Percentiles rank a stretch among this genome's conserved stretches.
phyloP scores from a whole-genome alignment of 2,888 invertebrate species.

The Amaurobius ferox region DNA sequence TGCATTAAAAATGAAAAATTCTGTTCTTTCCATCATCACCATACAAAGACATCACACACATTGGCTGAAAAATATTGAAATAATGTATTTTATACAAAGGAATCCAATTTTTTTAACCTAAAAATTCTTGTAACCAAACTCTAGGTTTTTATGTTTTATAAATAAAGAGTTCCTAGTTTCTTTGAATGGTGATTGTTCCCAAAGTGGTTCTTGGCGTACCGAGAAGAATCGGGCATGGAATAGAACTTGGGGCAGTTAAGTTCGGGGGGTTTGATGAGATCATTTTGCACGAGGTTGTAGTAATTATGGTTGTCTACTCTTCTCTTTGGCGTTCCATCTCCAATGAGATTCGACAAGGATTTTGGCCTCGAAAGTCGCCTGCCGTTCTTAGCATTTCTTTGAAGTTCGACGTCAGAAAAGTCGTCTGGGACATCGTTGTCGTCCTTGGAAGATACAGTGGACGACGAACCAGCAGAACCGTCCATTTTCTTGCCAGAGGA shows the following conservation, averaged over 20 bases:
- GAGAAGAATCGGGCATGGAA: constrained; percentile 47
- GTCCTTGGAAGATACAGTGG: constrained; percentile 76
- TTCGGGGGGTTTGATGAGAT: constrained; percentile 62
- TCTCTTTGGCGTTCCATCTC: constrained; percentile 72
- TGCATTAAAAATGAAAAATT: constrained; percentile 3
- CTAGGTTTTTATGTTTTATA: constrained; percentile 39
- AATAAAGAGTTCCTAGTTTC: constrained; percentile 68
- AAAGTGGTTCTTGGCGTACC: constrained; percentile 60
- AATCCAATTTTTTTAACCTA: not conserved
- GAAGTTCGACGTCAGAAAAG: constrained; percentile 31
- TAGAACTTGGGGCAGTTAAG: constrained; percentile 53
- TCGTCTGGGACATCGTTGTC: constrained; percentile 39
- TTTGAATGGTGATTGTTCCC: constrained; percentile 45
- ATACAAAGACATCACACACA: constrained; percentile 19
- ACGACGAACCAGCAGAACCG: constrained; percentile 83
- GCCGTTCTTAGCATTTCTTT: constrained; percentile 78
- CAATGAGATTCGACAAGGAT: constrained; percentile 89
- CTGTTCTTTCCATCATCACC: not conserved
- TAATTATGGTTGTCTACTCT: constrained; percentile 68
- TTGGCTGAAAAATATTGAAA: constrained; percentile 7
- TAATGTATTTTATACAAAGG: constrained; percentile 4
- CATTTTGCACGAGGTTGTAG: constrained; percentile 68
- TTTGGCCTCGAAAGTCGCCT: constrained; percentile 89
- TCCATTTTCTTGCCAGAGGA: constrained; percentile 85
- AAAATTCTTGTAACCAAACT: not conserved